A percentile compares a stretch with the other conserved stretches of the same genome.
Evolutionary conservation across 1,140 invertebrate species (phyloP).

Genomic region (Temnothorax nylanderi): DNA sequence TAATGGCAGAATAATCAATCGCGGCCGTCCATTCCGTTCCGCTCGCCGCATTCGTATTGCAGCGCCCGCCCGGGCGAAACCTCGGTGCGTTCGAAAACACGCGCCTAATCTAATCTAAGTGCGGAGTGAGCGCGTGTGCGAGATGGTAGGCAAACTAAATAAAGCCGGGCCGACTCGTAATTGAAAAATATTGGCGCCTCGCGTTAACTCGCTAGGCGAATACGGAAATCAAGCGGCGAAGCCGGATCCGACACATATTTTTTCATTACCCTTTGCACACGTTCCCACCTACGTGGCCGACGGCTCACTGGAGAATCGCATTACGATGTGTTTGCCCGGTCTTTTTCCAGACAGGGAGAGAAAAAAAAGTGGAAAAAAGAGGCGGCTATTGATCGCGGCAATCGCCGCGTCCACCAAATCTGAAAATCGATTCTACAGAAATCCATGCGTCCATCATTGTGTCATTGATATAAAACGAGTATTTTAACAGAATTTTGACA

Average conservation of each 20-base stretch:
- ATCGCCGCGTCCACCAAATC: slow-evolving; percentile 33
- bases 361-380: background rate
- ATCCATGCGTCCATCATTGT: background rate
- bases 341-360: slow-evolving; percentile 5
- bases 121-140: background rate
- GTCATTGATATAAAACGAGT: slow-evolving; percentile 21
- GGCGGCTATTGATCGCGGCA: slow-evolving; percentile 32
- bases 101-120: slow-evolving; percentile 49
- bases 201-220: slow-evolving; percentile 41
- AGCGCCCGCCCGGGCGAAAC: background rate
- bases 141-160: slow-evolving; percentile 63
- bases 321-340: slow-evolving; percentile 40
- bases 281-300: slow-evolving; percentile 52
- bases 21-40: slow-evolving; percentile 1
- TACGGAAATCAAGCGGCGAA: slow-evolving; percentile 65
- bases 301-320: slow-evolving; percentile 40
- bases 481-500: slow-evolving; percentile 39
- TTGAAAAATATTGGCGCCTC: slow-evolving; percentile 70
- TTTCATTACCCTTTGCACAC: slow-evolving; percentile 66
- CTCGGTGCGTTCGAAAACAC: slow-evolving; percentile 29
- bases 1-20: slow-evolving; percentile 45
- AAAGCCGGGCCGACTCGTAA: slow-evolving; percentile 60
- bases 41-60: background rate
- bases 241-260: slow-evolving; percentile 65
- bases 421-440: slow-evolving; percentile 29